A percentile compares a stretch with the other conserved stretches of the same genome.
Evolutionary conservation across 2,888 invertebrate species (phyloP).

Genomic region (Deilephila elpenor): DNA sequence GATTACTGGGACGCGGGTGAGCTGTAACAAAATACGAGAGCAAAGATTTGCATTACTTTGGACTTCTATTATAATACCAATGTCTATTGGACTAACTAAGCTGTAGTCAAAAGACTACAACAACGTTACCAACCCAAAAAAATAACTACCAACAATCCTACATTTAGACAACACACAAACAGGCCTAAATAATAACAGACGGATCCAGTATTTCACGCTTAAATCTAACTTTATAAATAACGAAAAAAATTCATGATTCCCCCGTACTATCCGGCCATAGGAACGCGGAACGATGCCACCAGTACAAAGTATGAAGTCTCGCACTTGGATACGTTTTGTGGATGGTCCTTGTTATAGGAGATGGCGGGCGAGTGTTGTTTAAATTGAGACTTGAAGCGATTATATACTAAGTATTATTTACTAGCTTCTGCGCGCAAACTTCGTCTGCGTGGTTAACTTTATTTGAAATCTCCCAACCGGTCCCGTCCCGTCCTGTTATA

Average conservation of each 20-base stretch:
- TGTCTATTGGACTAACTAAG: too few relatives aligned
- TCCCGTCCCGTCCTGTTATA: too few relatives aligned
- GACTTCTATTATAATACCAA: too few relatives aligned
- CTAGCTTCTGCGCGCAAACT: too few relatives aligned
- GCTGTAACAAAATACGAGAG: too few relatives aligned
- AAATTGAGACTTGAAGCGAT: neutral
- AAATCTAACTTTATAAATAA: conserved; percentile 64
- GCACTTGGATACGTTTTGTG: conserved; percentile 61
- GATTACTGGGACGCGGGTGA: too few relatives aligned
- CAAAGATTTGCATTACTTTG: too few relatives aligned
- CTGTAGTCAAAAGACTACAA: too few relatives aligned
- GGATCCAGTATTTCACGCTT: conserved; percentile 15
- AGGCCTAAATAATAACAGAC: conserved; percentile 11
- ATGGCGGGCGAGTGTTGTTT: neutral
- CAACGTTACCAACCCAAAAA: too few relatives aligned
- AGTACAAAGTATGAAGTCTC: conserved; percentile 69
- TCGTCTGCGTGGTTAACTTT: too few relatives aligned
- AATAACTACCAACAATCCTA: neutral
- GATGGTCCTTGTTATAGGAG: conserved; percentile 36
- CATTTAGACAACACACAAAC: neutral
- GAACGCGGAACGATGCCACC: conserved; percentile 66
- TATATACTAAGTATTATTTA: too few relatives aligned
- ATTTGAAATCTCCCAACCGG: too few relatives aligned
- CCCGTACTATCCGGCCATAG: conserved; percentile 47
- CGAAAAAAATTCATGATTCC: conserved; percentile 73